Conservation (phyloP, 1,140 invertebrate genomes). For the Aphis gossypii region DNA sequence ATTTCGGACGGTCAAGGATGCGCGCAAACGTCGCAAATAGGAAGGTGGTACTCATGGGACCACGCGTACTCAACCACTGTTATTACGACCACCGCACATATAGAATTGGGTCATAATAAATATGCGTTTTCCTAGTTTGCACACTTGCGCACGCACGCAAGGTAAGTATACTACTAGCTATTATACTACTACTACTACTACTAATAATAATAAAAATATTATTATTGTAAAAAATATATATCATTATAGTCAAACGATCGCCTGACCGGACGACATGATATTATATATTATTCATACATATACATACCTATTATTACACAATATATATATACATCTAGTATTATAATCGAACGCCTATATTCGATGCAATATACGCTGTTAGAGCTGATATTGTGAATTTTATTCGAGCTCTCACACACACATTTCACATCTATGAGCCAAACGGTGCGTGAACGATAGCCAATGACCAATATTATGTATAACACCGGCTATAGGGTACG, state of each 20-base stretch:
- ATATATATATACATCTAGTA: neutral
- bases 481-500: neutral
- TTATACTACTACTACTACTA: too few relatives aligned
- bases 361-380: neutral
- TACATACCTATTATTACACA: neutral
- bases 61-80: neutral
- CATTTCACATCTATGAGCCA: neutral
- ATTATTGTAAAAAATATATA: slow-evolving; percentile 1
- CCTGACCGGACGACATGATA: slow-evolving; percentile 6
- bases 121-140: slow-evolving; percentile 7
- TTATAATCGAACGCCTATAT: neutral
- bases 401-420: neutral
- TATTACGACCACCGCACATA: neutral
- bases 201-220: neutral
- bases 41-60: neutral
- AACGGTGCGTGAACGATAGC: neutral
- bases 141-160: neutral
- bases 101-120: neutral
- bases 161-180: neutral
- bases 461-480: neutral
- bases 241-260: neutral
- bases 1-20: neutral
- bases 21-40: neutral
- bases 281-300: neutral
- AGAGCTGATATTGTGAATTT: neutral